Base-by-base conservation (phyloP, 2,113 vertebrate genomes). In the Tychaedon coryphoeus region DNA sequence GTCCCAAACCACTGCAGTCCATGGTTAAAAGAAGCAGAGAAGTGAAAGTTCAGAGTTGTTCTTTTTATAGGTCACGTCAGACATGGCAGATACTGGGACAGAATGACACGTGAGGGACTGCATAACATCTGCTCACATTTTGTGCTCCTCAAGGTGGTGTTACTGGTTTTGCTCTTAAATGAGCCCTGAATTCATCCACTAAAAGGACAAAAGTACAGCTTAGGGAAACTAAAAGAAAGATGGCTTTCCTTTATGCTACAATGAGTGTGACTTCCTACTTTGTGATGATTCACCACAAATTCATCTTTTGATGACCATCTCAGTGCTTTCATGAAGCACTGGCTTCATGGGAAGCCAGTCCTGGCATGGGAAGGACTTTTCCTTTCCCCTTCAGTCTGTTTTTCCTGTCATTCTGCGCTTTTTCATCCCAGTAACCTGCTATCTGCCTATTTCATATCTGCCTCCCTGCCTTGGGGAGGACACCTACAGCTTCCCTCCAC, bases 31-130 rank as follows among this genome's bases (percentile, higher is more conserved):
- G 79, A 16, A 78, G 8, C 14, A 25, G 24, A 78, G 17, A 87
- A 91, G 57, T 38, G 70, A 82, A 87, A 91, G 80, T 95, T 91
- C 71, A 79, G 70, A 85, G 74, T 34, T 70, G 31, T 40, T 95
- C 36, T 38, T 62, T 54, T 78, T 79, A 58, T 20, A 88, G 77
- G 81, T 95, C 71, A 90, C 7, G 4, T 62, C 42, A 83, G 74
- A 83, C 17, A 28, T n/a, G 64, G 34, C 71, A 94, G 51, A 58
- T 64, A 62, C 26, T 0, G 6, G 56, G 67, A 40, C 75, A 93
- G 75, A 96, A 86, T 34, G 86, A 56, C 62, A 66, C 84, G 62
- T 0, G 0, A 82, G 84, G 76, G 54, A 43, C 17, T 48, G 23
- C 5, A 22, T 14, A 74, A 83, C 19, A 53, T 83, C 78, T 92